These are phyloP conservation scores for Mungos mungo DNA, from an alignment of 2,113 vertebrate genomes.

Conservation along the genomic window DNA sequence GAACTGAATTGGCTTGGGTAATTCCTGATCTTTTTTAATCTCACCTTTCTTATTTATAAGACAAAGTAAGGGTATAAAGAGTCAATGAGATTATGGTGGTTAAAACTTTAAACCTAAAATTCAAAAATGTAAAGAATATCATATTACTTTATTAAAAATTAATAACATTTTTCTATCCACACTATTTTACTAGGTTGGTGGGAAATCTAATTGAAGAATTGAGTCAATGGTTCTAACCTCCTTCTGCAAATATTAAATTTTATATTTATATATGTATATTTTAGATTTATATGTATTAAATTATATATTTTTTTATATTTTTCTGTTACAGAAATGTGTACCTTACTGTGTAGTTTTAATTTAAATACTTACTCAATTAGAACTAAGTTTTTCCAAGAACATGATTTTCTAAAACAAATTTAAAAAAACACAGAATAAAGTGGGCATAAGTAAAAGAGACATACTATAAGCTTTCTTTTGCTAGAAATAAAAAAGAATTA, in stretches of 20 bases:
- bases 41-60: not conserved
- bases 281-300: not conserved
- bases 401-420: not conserved
- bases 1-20: not conserved
- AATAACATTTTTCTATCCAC: not conserved
- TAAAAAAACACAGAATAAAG: not conserved
- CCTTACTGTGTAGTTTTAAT: not conserved
- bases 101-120: not conserved
- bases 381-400: not conserved
- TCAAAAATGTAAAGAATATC: not conserved
- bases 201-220: not conserved
- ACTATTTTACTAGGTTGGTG: not conserved
- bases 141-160: not conserved
- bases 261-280: too few species aligned
- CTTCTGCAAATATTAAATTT: not conserved
- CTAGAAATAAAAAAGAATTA: not conserved
- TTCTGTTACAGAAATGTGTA: not conserved
- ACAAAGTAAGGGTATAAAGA: not conserved
- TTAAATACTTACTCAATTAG: not conserved
- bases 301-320: not conserved
- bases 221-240: not conserved
- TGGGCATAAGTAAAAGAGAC: not conserved
- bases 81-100: not conserved
- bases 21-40: not conserved
- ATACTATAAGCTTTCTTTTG: not conserved